Evolutionary conservation across 2,797 vertebrate genomes (phyloP).

Genomic region (Mycteria americana): DNA sequence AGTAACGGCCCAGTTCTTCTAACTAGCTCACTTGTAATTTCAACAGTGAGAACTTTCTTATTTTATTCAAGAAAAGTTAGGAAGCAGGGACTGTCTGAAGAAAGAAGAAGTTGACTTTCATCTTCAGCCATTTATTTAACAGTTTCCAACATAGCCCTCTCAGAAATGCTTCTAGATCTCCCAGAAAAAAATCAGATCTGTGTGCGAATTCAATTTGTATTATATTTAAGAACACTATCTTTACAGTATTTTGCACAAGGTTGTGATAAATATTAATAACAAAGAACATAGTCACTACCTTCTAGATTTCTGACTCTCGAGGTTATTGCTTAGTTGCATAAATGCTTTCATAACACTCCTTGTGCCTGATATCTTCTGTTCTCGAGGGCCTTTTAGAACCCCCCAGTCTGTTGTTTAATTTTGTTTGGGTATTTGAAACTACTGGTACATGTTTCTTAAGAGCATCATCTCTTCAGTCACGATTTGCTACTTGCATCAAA

Average conservation of each 20-base stretch:
- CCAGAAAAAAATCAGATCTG: neutral
- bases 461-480: neutral
- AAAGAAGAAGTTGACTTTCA: neutral
- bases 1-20: neutral
- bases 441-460: neutral
- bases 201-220: neutral
- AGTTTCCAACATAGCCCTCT: neutral
- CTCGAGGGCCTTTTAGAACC: neutral
- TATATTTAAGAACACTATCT: neutral
- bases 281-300: neutral
- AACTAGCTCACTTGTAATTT: neutral
- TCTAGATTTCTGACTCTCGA: neutral
- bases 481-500: neutral
- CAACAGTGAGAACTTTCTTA: neutral
- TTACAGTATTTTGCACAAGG: neutral
- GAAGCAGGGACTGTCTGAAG: neutral
- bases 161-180: neutral
- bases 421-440: neutral
- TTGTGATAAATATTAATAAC: neutral
- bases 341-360: neutral
- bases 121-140: neutral
- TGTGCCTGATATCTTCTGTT: neutral
- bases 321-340: neutral
- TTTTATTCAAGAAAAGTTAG: neutral
- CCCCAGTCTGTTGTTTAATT: neutral